Percentiles rank a stretch among this genome's conserved stretches.
Conservation (phyloP, 2,888 invertebrate genomes). For the Panopea generosa region DNA sequence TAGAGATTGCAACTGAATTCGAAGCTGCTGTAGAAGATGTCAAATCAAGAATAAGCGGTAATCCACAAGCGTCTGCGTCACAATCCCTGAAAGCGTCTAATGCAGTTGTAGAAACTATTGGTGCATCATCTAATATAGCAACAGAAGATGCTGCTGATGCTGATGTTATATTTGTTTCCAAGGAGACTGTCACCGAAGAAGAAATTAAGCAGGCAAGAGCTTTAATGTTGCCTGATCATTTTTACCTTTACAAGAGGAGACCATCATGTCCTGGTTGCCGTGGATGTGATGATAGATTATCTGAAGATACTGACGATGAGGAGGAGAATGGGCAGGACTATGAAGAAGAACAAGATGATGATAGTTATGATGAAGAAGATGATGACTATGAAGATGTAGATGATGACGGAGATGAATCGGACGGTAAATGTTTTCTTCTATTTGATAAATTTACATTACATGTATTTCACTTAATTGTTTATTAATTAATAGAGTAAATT, state of each 20-base stretch:
- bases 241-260: conserved; percentile 81
- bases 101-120: conserved; percentile 24
- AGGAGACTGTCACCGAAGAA: conserved; percentile 75
- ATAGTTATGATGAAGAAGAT: conserved; percentile 48
- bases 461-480: no score
- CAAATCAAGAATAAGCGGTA: conserved; percentile 75
- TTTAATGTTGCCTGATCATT: conserved; percentile 80
- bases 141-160: conserved; percentile 2
- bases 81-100: background rate
- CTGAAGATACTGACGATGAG: conserved; percentile 14
- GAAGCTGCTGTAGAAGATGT: conserved; percentile 90
- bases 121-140: conserved; percentile 3
- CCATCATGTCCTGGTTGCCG: conserved; percentile 82
- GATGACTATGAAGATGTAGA: conserved; percentile 65
- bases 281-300: conserved; percentile 78
- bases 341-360: conserved; percentile 55
- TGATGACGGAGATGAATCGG: conserved; percentile 56
- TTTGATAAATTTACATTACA: no score
- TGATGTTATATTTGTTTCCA: conserved; percentile 78
- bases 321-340: conserved; percentile 46
- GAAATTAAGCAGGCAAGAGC: conserved; percentile 78
- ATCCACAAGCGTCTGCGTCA: background rate
- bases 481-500: no score
- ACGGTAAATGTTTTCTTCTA: conserved; percentile 4
- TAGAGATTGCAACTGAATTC: conserved; percentile 91